phyloP scores from a whole-genome alignment of 1,140 invertebrate species.

The Drosophila nikananu region DNA sequence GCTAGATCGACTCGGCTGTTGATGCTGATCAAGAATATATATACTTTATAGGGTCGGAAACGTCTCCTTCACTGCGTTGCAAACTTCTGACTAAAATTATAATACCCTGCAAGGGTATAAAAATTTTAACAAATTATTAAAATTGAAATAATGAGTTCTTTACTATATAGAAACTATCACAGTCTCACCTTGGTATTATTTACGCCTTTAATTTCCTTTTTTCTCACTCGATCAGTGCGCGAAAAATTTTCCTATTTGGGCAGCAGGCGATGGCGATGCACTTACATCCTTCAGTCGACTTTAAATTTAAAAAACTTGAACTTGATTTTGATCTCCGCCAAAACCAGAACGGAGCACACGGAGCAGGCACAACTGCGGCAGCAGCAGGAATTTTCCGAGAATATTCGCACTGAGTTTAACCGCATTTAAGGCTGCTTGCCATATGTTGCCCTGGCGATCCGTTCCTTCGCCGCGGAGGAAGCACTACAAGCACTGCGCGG shows the following conservation, averaged over 20 bases:
- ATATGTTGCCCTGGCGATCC: conserved; percentile 52
- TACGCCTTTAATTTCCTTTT: background rate
- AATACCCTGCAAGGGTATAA: too few relatives aligned
- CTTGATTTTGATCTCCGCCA: conserved; percentile 53
- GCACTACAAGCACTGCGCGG: conserved; percentile 40
- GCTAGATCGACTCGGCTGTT: too few relatives aligned
- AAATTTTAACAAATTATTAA: background rate
- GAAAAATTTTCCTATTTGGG: background rate
- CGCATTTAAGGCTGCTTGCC: conserved; percentile 60
- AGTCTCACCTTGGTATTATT: conserved; percentile 8
- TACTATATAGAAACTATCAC: background rate
- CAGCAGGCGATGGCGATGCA: background rate
- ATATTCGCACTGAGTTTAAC: conserved; percentile 43
- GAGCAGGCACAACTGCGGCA: conserved; percentile 49
- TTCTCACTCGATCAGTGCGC: conserved; percentile 1
- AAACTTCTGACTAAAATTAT: too few relatives aligned
- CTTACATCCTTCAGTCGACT: conserved; percentile 57
- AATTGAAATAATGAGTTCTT: background rate
- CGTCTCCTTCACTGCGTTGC: too few relatives aligned
- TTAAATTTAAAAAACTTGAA: conserved; percentile 55
- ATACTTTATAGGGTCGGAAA: too few relatives aligned
- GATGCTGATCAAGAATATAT: too few relatives aligned
- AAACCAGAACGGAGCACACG: conserved; percentile 44
- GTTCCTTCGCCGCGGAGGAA: conserved; percentile 30
- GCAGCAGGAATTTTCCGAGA: conserved; percentile 46